Base-by-base conservation (phyloP, 2,113 vertebrate genomes). In the Rafetus swinhoei region DNA sequence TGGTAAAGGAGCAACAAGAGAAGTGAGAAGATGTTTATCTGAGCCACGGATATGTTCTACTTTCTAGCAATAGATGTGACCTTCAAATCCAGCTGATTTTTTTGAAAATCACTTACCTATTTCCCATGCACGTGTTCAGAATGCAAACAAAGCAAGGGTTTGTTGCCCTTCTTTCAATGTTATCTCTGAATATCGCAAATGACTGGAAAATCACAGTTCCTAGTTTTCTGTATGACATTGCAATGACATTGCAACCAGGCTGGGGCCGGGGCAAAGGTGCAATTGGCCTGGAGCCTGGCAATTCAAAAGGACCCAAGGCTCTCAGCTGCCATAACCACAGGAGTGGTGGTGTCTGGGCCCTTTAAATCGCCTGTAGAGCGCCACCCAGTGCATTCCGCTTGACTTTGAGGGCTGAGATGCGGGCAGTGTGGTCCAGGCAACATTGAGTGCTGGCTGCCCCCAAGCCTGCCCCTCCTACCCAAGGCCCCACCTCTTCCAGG, bases 1-100 rank as follows among this genome's bases (percentile, higher is more conserved):
- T 99, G 98, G 79, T 81, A 88, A 95, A 95, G 96, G 87, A 50
- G 89, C 13, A 83, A 87, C 32, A 6, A 72, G 82, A 85, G 54
- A 74, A 80, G 45, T 95, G 89, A 90, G 4, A 96, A 90, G 27
- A 25, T 0, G 0, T 32, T 86, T 52, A 76, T 82, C 79, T 90
- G 2, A 95, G 85, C 24, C 56, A 65, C 80, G 24, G 24, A 11
- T 52, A 79, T 13, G n/a, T 56, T 59, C 72, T 54, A 19, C n/a
- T 53, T 91, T 87, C 55, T 55, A 90, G 69, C 59, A 88, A 82
- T 45, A 88, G 35, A 57, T 7, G 12, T 62, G 14, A 3, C n/a
- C 53, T 50, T 27, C 27, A n/a, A 27, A 25, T 50, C 19, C 9
- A 79, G 12, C 32, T 81, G 56, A 29, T 65, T 65, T 79, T 45